These are phyloP conservation scores for Hormaphis cornu DNA, from an alignment of 1,140 invertebrate genomes.

Conservation along the genomic window DNA sequence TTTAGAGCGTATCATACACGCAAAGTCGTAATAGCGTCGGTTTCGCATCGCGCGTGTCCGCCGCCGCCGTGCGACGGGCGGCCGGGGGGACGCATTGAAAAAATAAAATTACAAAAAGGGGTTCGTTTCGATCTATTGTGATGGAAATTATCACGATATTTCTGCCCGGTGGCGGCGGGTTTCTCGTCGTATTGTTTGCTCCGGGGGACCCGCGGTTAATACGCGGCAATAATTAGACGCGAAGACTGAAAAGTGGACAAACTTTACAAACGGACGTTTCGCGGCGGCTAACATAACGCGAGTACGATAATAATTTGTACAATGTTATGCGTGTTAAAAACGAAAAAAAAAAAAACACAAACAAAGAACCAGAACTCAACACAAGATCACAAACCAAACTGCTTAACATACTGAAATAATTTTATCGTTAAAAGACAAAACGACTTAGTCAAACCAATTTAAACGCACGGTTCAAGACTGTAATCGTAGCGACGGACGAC, in stretches of 20 bases:
- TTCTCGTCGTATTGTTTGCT: background rate
- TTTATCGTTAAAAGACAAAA: too few relatives aligned
- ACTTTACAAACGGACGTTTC: background rate
- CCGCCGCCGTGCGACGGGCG: background rate
- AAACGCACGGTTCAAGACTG: too few relatives aligned
- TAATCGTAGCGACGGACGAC: too few relatives aligned
- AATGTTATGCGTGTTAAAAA: background rate
- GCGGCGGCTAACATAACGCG: background rate
- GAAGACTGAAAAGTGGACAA: conserved; percentile 12
- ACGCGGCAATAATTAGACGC: conserved; percentile 2
- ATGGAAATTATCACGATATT: too few relatives aligned
- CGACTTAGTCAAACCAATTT: too few relatives aligned
- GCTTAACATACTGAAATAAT: too few relatives aligned
- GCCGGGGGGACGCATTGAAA: background rate
- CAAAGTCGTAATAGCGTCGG: background rate
- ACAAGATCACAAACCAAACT: too few relatives aligned
- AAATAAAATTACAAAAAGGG: conserved; percentile 11
- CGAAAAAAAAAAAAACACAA: too few relatives aligned
- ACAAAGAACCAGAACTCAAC: too few relatives aligned
- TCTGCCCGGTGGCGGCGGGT: background rate
- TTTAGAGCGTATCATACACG: background rate
- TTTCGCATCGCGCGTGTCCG: background rate
- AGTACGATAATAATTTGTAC: background rate
- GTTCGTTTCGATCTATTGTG: conserved; percentile 7
- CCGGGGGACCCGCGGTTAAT: background rate